These are phyloP conservation scores for Mesorhabditis sp. DNA, from an alignment of 2,888 invertebrate species.

Conservation along the genomic window DNA sequence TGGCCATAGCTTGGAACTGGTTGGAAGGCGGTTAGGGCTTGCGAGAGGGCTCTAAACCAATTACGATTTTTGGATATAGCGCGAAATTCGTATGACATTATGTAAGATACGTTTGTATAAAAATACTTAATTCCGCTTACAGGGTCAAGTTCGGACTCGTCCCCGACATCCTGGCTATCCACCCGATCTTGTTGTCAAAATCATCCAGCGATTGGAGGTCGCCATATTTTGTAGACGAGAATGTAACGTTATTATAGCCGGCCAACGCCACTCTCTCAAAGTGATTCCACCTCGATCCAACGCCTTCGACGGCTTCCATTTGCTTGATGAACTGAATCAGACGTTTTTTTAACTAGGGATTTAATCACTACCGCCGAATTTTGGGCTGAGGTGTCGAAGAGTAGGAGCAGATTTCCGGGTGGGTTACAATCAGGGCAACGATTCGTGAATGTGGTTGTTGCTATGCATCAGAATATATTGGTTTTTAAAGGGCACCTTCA, in stretches of 20 bases:
- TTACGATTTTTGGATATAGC: no score
- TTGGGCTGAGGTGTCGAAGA: background rate
- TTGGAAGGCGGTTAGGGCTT: no score
- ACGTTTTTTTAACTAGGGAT: no score
- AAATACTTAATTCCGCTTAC: background rate
- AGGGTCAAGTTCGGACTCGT: background rate
- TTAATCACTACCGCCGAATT: background rate
- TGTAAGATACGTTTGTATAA: no score
- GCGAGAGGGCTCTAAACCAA: no score
- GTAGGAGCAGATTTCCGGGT: background rate
- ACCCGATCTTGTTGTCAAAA: background rate
- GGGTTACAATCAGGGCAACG: conserved; percentile 3
- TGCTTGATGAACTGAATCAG: background rate
- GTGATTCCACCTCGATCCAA: background rate
- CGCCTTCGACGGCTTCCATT: background rate
- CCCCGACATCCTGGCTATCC: background rate
- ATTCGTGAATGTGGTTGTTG: no score
- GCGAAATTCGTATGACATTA: no score
- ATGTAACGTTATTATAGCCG: background rate
- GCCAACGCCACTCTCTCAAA: background rate
- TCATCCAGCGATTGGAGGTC: background rate
- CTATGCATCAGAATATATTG: no score
- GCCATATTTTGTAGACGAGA: background rate
- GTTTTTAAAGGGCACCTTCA: no score
- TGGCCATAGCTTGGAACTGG: no score